Evolutionary conservation across 2,888 invertebrate genomes (phyloP).

Genomic region (Exephanes ischioxanthus): DNA sequence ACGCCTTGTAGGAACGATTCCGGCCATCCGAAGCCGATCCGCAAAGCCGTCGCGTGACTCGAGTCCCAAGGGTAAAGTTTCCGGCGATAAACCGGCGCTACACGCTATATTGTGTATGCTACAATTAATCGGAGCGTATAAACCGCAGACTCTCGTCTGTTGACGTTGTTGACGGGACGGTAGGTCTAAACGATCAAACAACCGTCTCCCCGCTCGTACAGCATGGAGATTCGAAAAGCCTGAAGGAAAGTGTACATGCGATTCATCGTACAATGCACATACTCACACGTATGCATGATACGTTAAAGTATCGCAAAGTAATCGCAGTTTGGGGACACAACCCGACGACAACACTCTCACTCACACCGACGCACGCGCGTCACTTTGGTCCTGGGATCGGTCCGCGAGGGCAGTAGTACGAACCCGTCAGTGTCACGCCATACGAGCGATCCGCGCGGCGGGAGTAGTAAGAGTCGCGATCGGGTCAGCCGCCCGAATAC

Average conservation of each 20-base stretch:
- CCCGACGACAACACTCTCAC: neutral
- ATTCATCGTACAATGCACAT: neutral
- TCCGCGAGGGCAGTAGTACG: conserved; percentile 11
- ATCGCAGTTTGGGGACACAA: neutral
- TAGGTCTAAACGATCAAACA: too few species aligned
- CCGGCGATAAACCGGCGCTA: neutral
- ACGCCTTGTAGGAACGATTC: too few species aligned
- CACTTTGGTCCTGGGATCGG: conserved; percentile 1
- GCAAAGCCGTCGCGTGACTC: neutral
- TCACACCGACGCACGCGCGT: conserved; percentile 12
- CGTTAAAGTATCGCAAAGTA: neutral
- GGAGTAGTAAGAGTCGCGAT: conserved; percentile 63
- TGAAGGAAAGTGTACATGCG: too few species aligned
- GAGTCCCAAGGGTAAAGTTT: neutral
- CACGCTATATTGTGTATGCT: too few species aligned
- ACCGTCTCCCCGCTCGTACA: too few species aligned
- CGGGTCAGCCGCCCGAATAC: conserved; percentile 63
- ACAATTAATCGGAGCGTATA: neutral
- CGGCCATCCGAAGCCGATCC: too few species aligned
- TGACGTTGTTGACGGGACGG: neutral
- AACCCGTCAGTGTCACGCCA: conserved; percentile 25
- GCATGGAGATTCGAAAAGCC: too few species aligned
- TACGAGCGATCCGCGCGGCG: conserved; percentile 10
- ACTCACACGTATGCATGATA: neutral
- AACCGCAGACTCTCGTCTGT: neutral